phyloP scores from a whole-genome alignment of 2,797 vertebrate genomes.

The Moxostoma hubbsi region DNA sequence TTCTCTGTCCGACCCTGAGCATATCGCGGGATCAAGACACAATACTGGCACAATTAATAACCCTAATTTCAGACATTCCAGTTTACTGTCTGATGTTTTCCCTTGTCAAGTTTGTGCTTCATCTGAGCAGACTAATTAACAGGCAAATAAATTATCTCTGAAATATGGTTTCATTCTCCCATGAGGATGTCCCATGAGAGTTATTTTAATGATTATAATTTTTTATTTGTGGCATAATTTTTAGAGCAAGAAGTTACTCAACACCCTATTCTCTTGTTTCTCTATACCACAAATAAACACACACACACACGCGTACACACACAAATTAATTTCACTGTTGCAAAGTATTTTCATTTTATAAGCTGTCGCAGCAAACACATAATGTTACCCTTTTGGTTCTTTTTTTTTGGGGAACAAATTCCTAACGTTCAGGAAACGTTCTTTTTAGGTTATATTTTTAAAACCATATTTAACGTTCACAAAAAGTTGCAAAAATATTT shows the following conservation, averaged over 20 bases:
- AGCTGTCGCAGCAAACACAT: not conserved
- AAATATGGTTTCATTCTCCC: constrained; percentile 7
- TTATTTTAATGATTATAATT: not conserved
- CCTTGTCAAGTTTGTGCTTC: constrained; percentile 11
- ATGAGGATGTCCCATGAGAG: not conserved
- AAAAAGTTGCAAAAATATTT: no score
- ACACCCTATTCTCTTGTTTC: not conserved
- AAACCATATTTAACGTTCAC: no score
- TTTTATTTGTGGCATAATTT: not conserved
- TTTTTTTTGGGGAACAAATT: no score
- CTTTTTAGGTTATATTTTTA: no score
- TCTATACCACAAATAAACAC: not conserved
- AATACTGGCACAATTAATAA: not conserved
- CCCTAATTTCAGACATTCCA: not conserved
- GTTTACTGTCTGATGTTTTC: not conserved
- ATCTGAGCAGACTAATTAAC: constrained; percentile 10
- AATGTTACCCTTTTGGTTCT: no score
- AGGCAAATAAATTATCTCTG: constrained; percentile 20
- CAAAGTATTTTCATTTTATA: not conserved
- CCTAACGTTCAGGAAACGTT: no score
- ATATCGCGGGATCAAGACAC: no score
- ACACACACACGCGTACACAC: not conserved
- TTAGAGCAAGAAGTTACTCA: not conserved
- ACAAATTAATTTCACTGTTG: not conserved
- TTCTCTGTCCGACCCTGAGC: no score